These are phyloP conservation scores for Ailurus styani DNA, from an alignment of 2,113 vertebrate species.

Conservation along the genomic window DNA sequence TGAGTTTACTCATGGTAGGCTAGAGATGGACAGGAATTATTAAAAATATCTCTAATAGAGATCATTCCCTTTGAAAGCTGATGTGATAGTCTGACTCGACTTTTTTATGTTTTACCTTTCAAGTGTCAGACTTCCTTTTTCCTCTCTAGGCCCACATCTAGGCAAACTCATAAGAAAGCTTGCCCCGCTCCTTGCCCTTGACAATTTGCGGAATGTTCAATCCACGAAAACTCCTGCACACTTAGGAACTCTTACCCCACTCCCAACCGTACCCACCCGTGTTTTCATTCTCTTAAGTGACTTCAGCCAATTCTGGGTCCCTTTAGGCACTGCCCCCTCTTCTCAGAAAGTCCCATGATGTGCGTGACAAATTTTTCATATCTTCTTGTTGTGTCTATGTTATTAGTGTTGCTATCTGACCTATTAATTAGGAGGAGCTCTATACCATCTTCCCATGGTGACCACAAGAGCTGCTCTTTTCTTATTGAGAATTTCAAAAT, in stretches of 20 bases:
- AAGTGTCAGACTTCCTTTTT: background rate
- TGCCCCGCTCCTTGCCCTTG: fast-evolving
- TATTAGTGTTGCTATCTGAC: background rate
- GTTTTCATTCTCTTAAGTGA: background rate
- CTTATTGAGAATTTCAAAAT: background rate
- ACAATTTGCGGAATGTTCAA: background rate
- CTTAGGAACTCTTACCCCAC: background rate
- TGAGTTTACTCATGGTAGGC: background rate
- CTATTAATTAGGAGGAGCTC: background rate
- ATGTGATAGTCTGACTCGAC: background rate
- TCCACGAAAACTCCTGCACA: background rate
- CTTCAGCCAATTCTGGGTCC: background rate
- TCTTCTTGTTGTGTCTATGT: background rate
- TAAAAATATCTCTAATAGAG: background rate
- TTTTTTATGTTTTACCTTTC: background rate
- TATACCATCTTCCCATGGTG: background rate
- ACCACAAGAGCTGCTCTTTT: background rate
- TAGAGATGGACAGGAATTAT: background rate
- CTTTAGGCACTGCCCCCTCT: background rate
- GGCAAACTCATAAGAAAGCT: background rate
- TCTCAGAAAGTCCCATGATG: background rate
- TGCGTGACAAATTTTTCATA: background rate
- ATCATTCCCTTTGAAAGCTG: background rate
- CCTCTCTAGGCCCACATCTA: fast-evolving
- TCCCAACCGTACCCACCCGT: too few relatives aligned